Conservation (phyloP, 1,140 invertebrate species). For the Neodiprion virginianus region DNA sequence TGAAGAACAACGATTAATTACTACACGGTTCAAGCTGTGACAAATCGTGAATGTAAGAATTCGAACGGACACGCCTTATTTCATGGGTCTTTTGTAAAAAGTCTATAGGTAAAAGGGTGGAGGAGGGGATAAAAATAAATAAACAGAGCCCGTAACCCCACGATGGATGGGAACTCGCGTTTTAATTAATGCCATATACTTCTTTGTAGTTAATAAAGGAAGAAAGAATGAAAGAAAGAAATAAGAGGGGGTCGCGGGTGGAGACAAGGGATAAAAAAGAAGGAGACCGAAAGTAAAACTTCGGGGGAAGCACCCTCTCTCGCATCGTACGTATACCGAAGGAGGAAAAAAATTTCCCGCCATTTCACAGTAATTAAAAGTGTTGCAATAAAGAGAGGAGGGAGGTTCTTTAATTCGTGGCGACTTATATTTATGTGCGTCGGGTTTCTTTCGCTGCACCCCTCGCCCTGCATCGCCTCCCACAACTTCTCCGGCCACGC, state of each 20-base stretch:
- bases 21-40: conserved; percentile 4
- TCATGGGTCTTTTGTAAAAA: conserved; percentile 3
- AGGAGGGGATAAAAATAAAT: too few species aligned
- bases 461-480: conserved; percentile 28
- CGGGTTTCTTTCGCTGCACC: conserved; percentile 16
- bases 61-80: background rate
- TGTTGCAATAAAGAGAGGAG: conserved; percentile 38
- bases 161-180: background rate
- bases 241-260: background rate
- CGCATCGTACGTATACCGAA: background rate
- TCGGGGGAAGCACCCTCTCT: background rate
- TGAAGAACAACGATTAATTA: background rate
- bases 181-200: conserved; percentile 4
- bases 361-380: conserved; percentile 51
- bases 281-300: background rate
- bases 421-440: conserved; percentile 39
- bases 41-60: conserved; percentile 3
- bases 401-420: conserved; percentile 43
- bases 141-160: background rate
- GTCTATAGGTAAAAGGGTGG: background rate
- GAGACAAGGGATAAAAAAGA: background rate
- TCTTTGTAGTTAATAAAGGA: conserved; percentile 7
- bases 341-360: conserved; percentile 47
- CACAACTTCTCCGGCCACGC: conserved; percentile 24
- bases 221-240: background rate